A percentile compares a stretch with the other conserved stretches of the same genome.
These are phyloP conservation scores for Phengaris alcon DNA, from an alignment of 2,888 invertebrate species.

Conservation along the genomic window DNA sequence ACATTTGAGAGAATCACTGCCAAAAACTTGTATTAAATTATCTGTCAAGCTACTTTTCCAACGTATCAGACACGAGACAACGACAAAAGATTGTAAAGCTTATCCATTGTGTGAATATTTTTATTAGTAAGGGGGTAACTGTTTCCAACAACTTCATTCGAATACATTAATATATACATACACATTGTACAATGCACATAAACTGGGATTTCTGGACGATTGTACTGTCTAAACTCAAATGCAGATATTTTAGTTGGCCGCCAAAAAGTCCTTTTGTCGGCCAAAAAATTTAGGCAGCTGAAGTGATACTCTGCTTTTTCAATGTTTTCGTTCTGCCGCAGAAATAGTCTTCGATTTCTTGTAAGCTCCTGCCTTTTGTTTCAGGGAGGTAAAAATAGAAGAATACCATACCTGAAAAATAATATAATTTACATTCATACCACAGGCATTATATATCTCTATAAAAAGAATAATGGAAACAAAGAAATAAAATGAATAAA, in stretches of 20 bases:
- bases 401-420: conserved; percentile 74
- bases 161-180: no score
- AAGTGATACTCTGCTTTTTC: conserved; percentile 45
- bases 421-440: background rate
- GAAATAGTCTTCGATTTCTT: conserved; percentile 86
- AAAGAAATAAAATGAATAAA: no score
- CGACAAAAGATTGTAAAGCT: no score
- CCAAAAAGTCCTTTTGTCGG: background rate
- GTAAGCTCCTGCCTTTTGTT: conserved; percentile 83
- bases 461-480: no score
- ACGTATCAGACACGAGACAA: no score
- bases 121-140: no score
- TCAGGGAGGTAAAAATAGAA: conserved; percentile 83
- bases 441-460: no score
- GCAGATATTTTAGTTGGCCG: background rate
- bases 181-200: no score
- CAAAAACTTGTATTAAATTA: background rate
- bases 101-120: no score
- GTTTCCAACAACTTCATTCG: no score
- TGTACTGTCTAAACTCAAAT: background rate
- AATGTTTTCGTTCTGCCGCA: conserved; percentile 80
- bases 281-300: background rate
- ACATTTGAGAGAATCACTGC: background rate
- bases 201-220: background rate
- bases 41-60: no score